Conservation (phyloP, 2,797 vertebrate genomes). For the Chaetophractus vellerosus region DNA sequence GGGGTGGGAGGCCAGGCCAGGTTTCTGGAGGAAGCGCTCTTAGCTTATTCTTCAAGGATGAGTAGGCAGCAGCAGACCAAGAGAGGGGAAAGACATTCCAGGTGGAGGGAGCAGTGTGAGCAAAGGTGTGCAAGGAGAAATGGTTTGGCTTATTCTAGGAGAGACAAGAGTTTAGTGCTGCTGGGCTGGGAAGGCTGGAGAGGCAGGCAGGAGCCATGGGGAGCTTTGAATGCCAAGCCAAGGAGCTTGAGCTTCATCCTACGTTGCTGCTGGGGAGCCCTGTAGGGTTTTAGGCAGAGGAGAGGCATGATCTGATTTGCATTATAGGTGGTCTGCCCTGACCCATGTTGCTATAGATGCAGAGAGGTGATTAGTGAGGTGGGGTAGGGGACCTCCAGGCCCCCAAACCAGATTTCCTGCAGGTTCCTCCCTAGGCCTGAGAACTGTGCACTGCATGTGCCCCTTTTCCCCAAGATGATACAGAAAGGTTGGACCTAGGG, state of each 20-base stretch:
- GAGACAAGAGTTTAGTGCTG: neutral
- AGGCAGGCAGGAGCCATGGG: neutral
- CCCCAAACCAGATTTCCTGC: no score
- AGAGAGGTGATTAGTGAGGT: fast-evolving
- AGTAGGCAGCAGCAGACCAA: neutral
- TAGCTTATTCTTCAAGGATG: neutral
- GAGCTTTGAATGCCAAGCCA: neutral
- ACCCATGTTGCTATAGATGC: neutral
- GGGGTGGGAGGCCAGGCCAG: neutral
- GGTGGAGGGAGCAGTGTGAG: neutral
- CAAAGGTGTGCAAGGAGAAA: no score
- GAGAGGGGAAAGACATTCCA: neutral
- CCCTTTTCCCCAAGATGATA: neutral
- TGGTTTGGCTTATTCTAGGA: neutral
- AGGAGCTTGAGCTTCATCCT: neutral
- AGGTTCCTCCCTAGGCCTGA: neutral
- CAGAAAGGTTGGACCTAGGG: neutral
- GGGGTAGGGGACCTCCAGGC: neutral
- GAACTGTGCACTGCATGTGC: fast-evolving
- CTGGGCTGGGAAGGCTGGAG: neutral
- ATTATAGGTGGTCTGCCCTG: neutral
- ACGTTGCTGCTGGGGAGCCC: neutral
- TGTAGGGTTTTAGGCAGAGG: neutral
- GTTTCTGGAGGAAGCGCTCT: neutral
- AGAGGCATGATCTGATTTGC: no score